These are phyloP conservation scores for Neotragus pygmaeus DNA, from an alignment of 2,113 vertebrate genomes.

Conservation along the genomic window DNA sequence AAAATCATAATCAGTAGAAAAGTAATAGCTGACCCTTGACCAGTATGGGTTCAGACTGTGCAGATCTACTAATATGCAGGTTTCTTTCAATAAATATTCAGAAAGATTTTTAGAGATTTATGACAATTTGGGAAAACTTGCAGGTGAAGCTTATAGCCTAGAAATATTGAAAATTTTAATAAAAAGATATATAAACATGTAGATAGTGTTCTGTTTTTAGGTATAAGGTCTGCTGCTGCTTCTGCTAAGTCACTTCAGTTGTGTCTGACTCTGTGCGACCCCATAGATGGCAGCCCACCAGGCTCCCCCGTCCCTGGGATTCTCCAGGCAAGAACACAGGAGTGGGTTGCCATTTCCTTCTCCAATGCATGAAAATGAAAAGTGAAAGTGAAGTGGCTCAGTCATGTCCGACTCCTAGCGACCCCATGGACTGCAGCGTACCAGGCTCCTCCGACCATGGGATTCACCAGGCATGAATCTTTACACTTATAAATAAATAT, in stretches of 20 bases:
- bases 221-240: too few species aligned
- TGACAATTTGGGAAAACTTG: not conserved
- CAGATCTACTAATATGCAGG: not conserved
- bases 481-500: not conserved
- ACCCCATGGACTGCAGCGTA: too few species aligned
- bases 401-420: too few species aligned
- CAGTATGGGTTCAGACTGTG: not conserved
- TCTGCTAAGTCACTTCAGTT: not conserved
- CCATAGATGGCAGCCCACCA: rapidly evolving
- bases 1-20: not conserved
- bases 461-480: not conserved
- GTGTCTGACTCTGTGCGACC: not conserved
- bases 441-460: too few species aligned
- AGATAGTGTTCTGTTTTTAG: not conserved
- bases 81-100: not conserved
- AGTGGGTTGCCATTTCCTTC: not conserved
- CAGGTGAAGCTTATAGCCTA: not conserved
- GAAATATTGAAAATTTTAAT: not conserved
- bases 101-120: not conserved
- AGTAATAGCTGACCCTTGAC: not conserved
- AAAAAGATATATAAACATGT: not conserved
- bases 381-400: too few species aligned
- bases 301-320: not conserved
- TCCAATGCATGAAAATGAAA: too few species aligned
- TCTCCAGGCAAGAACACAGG: not conserved